These are phyloP conservation scores for Crypturellus tataupa DNA, from an alignment of 2,797 vertebrate genomes.

Conservation along the genomic window DNA sequence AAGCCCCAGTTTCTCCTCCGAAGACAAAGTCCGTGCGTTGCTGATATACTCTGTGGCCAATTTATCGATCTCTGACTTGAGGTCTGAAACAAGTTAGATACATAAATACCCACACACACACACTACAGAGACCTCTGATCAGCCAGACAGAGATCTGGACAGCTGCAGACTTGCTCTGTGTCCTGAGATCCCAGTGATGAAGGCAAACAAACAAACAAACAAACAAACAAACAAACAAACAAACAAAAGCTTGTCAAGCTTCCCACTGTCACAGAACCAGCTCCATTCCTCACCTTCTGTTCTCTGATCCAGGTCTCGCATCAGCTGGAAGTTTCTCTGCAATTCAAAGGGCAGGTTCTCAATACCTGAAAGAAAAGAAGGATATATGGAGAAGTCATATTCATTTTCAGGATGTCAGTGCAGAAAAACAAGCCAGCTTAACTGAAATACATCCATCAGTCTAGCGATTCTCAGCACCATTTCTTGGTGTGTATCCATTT, in stretches of 20 bases:
- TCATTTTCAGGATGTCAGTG: fast-evolving
- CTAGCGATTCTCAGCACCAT: neutral
- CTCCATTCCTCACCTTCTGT: conserved; percentile 89
- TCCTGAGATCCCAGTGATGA: neutral
- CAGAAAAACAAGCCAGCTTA: neutral
- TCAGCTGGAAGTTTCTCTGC: conserved; percentile 98
- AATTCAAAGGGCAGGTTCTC: conserved; percentile 97
- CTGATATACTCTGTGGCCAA: conserved; percentile 95
- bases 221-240: no score
- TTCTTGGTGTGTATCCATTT: neutral
- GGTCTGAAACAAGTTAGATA: conserved; percentile 83
- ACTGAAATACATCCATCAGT: neutral
- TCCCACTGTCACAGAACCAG: neutral
- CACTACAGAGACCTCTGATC: neutral
- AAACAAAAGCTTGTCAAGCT: neutral
- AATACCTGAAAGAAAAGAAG: conserved; percentile 85
- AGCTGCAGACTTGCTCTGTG: neutral
- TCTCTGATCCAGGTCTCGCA: conserved; percentile 97
- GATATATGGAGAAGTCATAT: neutral
- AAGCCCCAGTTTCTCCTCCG: conserved; percentile 93
- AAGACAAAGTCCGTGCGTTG: conserved; percentile 90
- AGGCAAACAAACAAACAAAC: neutral
- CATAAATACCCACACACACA: neutral
- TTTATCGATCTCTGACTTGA: conserved; percentile 95
- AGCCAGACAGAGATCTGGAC: neutral